Base-by-base conservation (phyloP, 2,888 invertebrate species). In the Cheilosia soror region DNA sequence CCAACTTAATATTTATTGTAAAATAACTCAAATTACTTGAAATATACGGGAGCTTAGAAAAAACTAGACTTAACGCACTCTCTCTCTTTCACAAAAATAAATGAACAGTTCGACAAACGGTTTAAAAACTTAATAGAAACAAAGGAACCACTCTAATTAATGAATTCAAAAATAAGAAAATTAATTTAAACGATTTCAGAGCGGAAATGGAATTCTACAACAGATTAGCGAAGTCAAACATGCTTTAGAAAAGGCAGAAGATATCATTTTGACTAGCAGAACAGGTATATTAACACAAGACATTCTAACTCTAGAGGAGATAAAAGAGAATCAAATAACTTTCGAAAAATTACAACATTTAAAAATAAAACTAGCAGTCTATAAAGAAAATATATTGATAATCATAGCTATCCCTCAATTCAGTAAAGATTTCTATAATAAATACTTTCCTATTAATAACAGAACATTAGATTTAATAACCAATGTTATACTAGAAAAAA, bases 321-420 rank as follows among this genome's bases (percentile, higher is more conserved):
- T 44, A 13, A 13, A 20, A 4, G 65, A 51, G 13, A 37, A 37
- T 42, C 6, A 65, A 6, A 65, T 51, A 51, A 49, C 33, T 11
- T 9, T 63, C 31, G 47, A 49, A 63, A 47, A 63, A 31, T 25
- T 33, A 25, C 42, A 42, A 51, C 49, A 65, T 11, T 49, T 65
- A 65, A 65, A 65, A 25, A 25, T 51, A 29, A 51, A 49, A 49
- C n/a, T 49, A 9, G 37, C 65, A 25, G 49, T 33, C 25, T 65
- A 51, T 65, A 65, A 65, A 25, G 65, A 65, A 37, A 65, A 65
- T 13, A 25, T 65, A 49, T 11, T 65, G 13, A 65, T 65, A 29
- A 37, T 51, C 9, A 20, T 65, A 49, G 33, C 49, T 13, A 65
- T 65, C 11, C 65, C 49, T 33, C 31, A 13, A 27, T 65, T 65